Base-by-base conservation (phyloP, 2,797 vertebrate species). In the Mionectes olivaceus region DNA sequence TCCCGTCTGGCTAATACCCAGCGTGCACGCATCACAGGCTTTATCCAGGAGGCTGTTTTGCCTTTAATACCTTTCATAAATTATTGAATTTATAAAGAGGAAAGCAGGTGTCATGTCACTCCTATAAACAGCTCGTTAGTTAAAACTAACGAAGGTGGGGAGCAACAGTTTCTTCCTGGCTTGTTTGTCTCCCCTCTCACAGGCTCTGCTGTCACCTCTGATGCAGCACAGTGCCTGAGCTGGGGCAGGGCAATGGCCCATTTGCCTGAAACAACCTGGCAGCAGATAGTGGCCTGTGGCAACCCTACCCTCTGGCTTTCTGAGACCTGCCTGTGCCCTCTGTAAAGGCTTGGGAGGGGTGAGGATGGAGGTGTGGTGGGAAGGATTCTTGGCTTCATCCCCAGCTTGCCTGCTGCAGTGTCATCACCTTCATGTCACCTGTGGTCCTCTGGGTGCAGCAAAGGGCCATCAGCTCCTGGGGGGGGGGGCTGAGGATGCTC, bases 71-170 rank as follows among this genome's bases (percentile, higher is more conserved):
- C 90, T 94, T 94, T 91, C 95, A 96, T 98, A 97, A 98, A 98
- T 97, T 97, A 97, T 93, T 96, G 95, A 97, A 95, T 94, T 95
- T 97, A 97, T 97, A 97, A 98, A 97, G 96, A 97, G 97, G 96
- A 96, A 97, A 97, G 96, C 95, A 93, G 96, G 96, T 97, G 95
- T 97, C 97, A 94, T 89, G 95, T 94, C 33, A 4, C 80, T 95
- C 93, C 96, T 94, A 97, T 95, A 97, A 97, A 97, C 96, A 97
- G 95, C 96, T 97, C 49, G 78, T 97, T 97, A 97, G 97, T 94
- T 94, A 95, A 96, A 96, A 94, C 91, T 93, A 97, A 97, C 22
- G 5, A 93, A 97, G 93, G 95, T 89, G 93, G 91, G 27, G 71
- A 93, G 80, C 52, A 80, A 77, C n/a, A 30, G 27, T 94, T 80